Conservation (phyloP, 2,888 invertebrate species). For the Scaptomyza parva region DNA sequence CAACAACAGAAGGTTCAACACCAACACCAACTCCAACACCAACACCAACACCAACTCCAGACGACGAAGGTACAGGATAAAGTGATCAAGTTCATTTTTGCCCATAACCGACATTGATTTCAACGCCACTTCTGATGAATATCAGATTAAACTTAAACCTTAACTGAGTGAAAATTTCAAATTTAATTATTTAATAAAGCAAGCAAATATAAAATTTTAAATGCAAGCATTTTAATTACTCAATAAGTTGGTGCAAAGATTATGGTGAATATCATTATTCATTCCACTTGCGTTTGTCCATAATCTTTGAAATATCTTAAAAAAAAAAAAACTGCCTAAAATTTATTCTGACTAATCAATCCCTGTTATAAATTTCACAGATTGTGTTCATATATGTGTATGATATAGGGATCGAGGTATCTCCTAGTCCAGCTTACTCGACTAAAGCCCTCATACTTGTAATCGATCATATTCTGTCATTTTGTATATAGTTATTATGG, state of each 20-base stretch:
- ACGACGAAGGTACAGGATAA: too few relatives aligned
- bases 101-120: background rate
- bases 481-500: background rate
- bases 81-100: background rate
- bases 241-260: too few relatives aligned
- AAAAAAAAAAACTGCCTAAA: too few relatives aligned
- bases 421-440: too few relatives aligned
- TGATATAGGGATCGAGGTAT: too few relatives aligned
- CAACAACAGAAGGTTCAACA: background rate
- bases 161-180: constrained; percentile 2
- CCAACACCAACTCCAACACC: background rate
- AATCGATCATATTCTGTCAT: background rate
- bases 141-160: background rate
- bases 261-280: too few relatives aligned
- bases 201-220: constrained; percentile 20
- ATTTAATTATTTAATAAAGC: constrained; percentile 22
- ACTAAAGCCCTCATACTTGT: too few relatives aligned
- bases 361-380: background rate
- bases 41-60: background rate
- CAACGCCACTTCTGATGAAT: background rate
- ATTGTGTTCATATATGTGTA: too few relatives aligned
- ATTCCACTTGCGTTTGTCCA: too few relatives aligned
- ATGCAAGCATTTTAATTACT: background rate
- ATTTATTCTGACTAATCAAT: background rate
- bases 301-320: background rate